Conservation (phyloP, 2,888 invertebrate species). For the Drosophila merina region DNA sequence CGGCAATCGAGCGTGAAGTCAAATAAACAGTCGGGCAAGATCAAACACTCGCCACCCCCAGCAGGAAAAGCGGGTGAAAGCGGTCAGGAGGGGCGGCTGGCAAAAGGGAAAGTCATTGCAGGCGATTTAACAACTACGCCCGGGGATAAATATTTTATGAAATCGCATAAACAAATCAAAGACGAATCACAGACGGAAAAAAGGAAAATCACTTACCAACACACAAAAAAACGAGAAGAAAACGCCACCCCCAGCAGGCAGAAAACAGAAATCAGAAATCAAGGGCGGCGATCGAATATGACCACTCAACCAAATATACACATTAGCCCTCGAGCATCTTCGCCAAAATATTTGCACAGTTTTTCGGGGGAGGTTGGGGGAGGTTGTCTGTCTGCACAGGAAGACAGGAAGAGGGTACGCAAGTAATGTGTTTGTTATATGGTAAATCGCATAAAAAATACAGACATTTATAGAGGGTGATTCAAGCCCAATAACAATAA, state of each 20-base stretch:
- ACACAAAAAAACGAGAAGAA: constrained; percentile 3
- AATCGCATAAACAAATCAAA: constrained; percentile 81
- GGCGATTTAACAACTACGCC: constrained; percentile 82
- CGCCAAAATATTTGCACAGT: constrained; percentile 73
- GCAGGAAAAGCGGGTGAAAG: constrained; percentile 2
- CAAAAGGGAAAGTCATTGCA: constrained; percentile 78
- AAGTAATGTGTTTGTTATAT: constrained; percentile 77
- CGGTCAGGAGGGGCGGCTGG: constrained; percentile 15
- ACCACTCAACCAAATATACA: constrained; percentile 72
- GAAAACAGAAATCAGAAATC: constrained; percentile 63
- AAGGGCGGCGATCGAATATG: constrained; percentile 76
- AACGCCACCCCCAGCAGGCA: too few relatives aligned
- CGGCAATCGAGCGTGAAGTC: constrained; percentile 77
- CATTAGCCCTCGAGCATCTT: constrained; percentile 69
- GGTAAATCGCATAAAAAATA: constrained; percentile 75
- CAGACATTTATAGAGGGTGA: constrained; percentile 42
- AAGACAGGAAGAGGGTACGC: constrained; percentile 7
- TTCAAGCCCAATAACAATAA: constrained; percentile 62
- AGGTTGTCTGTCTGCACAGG: not conserved
- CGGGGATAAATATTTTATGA: constrained; percentile 81
- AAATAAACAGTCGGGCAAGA: constrained; percentile 69
- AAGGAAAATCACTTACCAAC: constrained; percentile 58
- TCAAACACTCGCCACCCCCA: constrained; percentile 61
- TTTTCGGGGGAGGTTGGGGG: constrained; percentile 11
- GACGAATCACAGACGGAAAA: constrained; percentile 69